Conservation (phyloP, 1,140 invertebrate species). For the Planococcus citri region DNA sequence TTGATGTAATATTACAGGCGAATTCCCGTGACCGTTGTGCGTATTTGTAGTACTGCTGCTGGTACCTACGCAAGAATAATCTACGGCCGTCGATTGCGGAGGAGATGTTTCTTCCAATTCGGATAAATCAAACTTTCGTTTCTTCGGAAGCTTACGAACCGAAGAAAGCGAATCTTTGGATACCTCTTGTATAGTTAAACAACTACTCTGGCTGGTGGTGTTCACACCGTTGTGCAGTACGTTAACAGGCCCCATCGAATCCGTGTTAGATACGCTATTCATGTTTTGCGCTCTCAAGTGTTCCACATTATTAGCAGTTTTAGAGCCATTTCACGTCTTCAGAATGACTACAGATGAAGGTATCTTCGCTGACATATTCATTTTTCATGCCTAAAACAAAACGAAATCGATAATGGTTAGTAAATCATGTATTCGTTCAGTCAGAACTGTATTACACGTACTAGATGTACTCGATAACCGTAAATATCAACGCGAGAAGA, state of each 20-base stretch:
- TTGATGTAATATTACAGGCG: neutral
- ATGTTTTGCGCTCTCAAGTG: neutral
- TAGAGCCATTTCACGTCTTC: neutral
- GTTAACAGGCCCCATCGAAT: neutral
- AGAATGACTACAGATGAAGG: neutral
- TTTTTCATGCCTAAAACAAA: neutral
- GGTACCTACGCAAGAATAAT: slow-evolving; percentile 38
- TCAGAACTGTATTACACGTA: neutral
- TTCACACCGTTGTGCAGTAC: neutral
- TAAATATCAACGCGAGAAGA: too few relatives aligned
- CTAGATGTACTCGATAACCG: too few relatives aligned
- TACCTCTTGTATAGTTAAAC: neutral
- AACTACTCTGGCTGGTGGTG: neutral
- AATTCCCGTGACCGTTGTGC: neutral
- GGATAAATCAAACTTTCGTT: slow-evolving; percentile 72
- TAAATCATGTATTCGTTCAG: neutral
- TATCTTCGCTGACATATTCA: neutral
- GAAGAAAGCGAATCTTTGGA: slow-evolving; percentile 12
- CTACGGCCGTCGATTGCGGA: slow-evolving; percentile 45
- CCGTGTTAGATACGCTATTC: neutral
- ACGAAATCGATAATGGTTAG: neutral
- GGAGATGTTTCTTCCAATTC: slow-evolving; percentile 54
- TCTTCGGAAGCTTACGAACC: slow-evolving; percentile 61
- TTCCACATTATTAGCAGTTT: neutral
- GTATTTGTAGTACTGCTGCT: neutral